Percentiles rank a stretch among this genome's conserved stretches.
These are phyloP conservation scores for Hybognathus amarus DNA, from an alignment of 2,797 vertebrate species.

Conservation along the genomic window DNA sequence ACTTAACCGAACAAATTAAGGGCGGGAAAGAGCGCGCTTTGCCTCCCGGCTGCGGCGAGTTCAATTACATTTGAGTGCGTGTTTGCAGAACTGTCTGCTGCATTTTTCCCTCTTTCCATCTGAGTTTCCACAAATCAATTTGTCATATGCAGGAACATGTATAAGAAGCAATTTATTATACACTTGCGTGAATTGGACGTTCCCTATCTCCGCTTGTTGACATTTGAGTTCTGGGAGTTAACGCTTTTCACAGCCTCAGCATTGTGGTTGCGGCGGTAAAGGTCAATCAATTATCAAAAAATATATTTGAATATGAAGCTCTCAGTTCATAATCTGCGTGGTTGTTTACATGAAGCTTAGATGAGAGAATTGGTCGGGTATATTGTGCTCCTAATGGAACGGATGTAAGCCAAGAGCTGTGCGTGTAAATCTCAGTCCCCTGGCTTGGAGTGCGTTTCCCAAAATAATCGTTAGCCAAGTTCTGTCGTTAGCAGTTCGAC, in stretches of 20 bases:
- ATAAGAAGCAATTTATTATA: conserved; percentile 81
- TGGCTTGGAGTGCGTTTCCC: too few relatives aligned
- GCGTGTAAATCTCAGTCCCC: too few relatives aligned
- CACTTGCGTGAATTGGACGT: conserved; percentile 79
- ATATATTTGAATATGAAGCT: conserved; percentile 77
- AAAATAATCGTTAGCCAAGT: too few relatives aligned
- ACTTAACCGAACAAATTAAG: conserved; percentile 78
- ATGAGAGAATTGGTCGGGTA: background rate
- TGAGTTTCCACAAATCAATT: conserved; percentile 73
- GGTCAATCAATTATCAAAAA: conserved; percentile 81
- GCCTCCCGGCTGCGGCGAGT: conserved; percentile 65
- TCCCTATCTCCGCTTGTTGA: conserved; percentile 77
- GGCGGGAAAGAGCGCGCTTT: conserved; percentile 62
- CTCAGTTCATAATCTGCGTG: conserved; percentile 69
- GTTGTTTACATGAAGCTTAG: conserved; percentile 32
- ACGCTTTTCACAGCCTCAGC: conserved; percentile 39
- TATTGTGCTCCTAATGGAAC: background rate
- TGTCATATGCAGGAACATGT: conserved; percentile 78
- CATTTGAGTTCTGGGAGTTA: conserved; percentile 67
- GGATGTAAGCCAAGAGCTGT: too few relatives aligned
- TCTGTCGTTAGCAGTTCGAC: too few relatives aligned
- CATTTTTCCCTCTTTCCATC: conserved; percentile 57
- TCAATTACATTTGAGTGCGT: conserved; percentile 76
- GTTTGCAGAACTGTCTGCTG: conserved; percentile 71
- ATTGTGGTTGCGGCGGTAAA: conserved; percentile 63